These are phyloP conservation scores for Cynodonichthys magdalenae DNA, from an alignment of 2,797 vertebrate genomes.

Conservation along the genomic window DNA sequence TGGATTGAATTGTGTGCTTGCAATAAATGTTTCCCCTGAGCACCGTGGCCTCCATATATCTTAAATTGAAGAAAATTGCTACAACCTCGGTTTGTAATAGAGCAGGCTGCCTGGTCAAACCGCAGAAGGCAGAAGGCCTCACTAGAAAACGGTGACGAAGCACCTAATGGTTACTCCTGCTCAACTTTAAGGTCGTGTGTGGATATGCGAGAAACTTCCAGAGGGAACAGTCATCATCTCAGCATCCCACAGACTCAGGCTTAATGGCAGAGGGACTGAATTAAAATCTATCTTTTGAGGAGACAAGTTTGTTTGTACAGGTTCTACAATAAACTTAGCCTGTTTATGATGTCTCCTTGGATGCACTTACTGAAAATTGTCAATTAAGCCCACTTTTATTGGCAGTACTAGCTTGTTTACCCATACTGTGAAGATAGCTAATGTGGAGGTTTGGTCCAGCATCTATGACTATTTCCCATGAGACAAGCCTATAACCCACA, in stretches of 20 bases:
- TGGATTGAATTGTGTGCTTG: conserved; percentile 1
- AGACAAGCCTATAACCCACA: too few relatives aligned
- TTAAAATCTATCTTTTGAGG: background rate
- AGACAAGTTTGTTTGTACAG: background rate
- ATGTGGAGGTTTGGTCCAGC: too few relatives aligned
- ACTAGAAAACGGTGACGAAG: background rate
- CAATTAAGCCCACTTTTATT: too few relatives aligned
- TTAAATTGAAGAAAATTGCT: conserved; percentile 4
- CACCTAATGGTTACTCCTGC: background rate
- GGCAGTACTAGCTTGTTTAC: too few relatives aligned
- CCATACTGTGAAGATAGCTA: too few relatives aligned
- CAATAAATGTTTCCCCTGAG: background rate
- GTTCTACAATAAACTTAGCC: too few relatives aligned
- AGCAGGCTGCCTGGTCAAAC: background rate
- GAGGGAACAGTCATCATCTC: background rate
- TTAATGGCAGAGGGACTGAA: background rate
- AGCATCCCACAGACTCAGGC: background rate
- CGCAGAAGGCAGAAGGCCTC: background rate
- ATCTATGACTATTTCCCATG: too few relatives aligned
- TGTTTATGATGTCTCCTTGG: too few relatives aligned
- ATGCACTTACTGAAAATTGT: too few relatives aligned
- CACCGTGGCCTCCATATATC: conserved; percentile 5
- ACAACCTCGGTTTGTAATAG: background rate
- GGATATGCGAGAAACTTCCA: conserved; percentile 2
- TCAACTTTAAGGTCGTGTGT: conserved; percentile 10